Conservation (phyloP, 2,888 invertebrate species). For the Tipula helvola region DNA sequence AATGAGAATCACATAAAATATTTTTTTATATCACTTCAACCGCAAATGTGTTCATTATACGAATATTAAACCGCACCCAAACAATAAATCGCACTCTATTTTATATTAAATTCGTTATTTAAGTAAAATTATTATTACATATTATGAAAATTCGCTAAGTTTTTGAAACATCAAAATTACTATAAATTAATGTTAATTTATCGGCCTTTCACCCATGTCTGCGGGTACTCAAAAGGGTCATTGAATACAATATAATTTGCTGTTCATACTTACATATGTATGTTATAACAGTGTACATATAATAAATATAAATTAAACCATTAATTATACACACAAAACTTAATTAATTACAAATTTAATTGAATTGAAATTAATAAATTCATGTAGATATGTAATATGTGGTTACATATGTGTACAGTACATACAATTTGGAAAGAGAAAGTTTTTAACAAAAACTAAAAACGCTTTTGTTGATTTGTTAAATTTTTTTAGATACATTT, state of each 20-base stretch:
- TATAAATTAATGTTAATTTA: neutral
- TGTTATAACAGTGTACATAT: too few relatives aligned
- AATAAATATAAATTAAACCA: neutral
- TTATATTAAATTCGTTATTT: neutral
- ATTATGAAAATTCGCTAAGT: neutral
- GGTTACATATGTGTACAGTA: neutral
- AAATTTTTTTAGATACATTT: neutral
- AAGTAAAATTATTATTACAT: neutral
- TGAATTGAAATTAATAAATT: neutral
- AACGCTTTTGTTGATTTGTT: neutral
- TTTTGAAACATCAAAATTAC: neutral
- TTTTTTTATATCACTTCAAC: neutral
- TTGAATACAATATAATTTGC: neutral
- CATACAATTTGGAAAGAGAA: neutral
- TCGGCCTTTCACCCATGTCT: neutral
- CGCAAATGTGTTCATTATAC: neutral
- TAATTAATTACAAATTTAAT: neutral
- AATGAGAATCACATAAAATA: neutral
- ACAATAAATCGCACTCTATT: neutral
- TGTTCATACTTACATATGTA: neutral
- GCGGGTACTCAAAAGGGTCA: neutral
- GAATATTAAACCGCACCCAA: neutral
- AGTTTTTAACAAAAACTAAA: neutral
- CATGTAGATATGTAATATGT: neutral
- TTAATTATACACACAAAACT: neutral